Conservation (phyloP, 1,140 invertebrate genomes). For the Microplitis mediator region DNA sequence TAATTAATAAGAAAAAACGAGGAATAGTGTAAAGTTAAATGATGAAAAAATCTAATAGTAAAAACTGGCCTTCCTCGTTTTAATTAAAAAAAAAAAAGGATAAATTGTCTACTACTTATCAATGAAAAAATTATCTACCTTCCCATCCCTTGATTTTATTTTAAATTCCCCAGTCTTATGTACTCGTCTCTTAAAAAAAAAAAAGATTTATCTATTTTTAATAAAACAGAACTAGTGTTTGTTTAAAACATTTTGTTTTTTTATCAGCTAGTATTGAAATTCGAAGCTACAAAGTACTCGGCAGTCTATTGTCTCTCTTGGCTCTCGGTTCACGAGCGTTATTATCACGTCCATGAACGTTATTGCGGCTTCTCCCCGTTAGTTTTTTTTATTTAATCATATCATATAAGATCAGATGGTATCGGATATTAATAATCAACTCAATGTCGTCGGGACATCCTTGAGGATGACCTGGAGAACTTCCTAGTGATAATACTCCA, state of each 20-base stretch:
- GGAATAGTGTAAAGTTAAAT: not conserved
- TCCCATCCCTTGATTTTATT: not conserved
- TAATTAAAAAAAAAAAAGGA: not conserved
- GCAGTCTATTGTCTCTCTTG: conserved; percentile 62
- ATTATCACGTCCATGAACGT: not conserved
- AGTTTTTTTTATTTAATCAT: too few species aligned
- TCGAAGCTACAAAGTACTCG: conserved; percentile 55
- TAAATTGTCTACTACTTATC: conserved; percentile 10
- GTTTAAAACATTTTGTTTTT: not conserved
- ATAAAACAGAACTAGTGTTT: too few species aligned
- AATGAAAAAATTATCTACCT: conserved; percentile 10
- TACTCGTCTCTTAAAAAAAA: not conserved
- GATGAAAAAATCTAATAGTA: not conserved
- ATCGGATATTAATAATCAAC: too few species aligned
- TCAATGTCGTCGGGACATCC: too few species aligned
- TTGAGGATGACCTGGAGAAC: too few species aligned
- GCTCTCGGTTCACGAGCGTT: conserved; percentile 34
- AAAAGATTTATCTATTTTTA: not conserved
- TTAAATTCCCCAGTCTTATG: not conserved
- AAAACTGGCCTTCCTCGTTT: conserved; percentile 16
- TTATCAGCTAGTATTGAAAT: conserved; percentile 47
- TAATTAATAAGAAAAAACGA: too few species aligned
- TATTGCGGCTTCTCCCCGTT: not conserved
- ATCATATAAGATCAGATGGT: too few species aligned
- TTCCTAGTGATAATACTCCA: too few species aligned